Conservation (phyloP, 2,113 vertebrate genomes). For the Asarcornis scutulata region DNA sequence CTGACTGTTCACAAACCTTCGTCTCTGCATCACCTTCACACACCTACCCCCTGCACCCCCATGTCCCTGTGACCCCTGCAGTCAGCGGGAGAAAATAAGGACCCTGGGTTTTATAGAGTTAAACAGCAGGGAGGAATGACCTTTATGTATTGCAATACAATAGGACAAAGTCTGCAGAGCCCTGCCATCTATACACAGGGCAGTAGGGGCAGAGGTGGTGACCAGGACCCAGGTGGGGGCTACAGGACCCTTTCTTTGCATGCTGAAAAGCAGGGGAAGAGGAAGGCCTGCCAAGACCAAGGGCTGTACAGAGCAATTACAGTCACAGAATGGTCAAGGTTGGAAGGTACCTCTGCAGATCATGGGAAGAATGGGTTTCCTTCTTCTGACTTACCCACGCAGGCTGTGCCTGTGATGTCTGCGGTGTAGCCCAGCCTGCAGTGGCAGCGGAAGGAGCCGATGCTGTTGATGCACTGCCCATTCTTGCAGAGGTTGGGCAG, state of each 20-base stretch:
- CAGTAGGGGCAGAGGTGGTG: accelerated
- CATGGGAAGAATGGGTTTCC: neutral
- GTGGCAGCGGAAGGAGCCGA: conserved; percentile 93
- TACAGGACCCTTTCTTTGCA: neutral
- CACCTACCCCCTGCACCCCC: too few species aligned
- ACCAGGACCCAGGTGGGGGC: neutral
- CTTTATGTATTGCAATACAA: accelerated
- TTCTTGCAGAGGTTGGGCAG: conserved; percentile 87
- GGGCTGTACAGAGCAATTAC: neutral
- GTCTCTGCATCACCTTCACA: neutral
- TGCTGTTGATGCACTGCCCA: conserved; percentile 92
- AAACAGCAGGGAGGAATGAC: accelerated
- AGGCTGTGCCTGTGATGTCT: conserved; percentile 84
- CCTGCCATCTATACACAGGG: accelerated
- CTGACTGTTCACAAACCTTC: neutral
- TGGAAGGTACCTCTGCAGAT: too few species aligned
- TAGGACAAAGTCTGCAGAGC: accelerated
- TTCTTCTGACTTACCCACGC: conserved; percentile 79
- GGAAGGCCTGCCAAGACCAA: accelerated
- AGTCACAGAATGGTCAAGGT: too few species aligned
- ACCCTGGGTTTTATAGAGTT: neutral
- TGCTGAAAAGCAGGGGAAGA: accelerated
- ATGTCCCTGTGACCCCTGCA: neutral
- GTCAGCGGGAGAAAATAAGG: neutral
- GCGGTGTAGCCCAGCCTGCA: conserved; percentile 86